Percentiles rank a stretch among this genome's conserved stretches.
phyloP scores from a whole-genome alignment of 2,113 vertebrate genomes.

The Melanerpes aurifrons region DNA sequence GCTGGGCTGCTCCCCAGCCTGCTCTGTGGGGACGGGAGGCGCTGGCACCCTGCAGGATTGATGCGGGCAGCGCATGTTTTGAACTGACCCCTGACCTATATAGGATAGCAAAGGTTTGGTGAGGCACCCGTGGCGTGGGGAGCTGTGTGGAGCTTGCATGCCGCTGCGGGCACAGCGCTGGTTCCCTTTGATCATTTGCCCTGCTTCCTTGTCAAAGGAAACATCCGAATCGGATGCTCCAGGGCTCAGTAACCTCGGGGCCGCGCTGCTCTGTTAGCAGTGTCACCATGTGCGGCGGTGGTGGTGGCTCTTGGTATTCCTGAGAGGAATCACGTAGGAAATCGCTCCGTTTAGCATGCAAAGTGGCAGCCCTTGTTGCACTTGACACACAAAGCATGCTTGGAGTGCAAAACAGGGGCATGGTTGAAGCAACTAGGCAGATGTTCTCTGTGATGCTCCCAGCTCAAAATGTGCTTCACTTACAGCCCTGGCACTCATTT shows the following conservation, averaged over 20 bases:
- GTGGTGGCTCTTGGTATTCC: neutral
- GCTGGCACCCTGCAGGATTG: rapidly evolving
- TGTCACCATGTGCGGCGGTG: neutral
- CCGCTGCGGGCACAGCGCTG: neutral
- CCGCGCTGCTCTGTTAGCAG: neutral
- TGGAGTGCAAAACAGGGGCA: neutral
- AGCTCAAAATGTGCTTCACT: slow-evolving; percentile 16
- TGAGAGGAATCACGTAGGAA: neutral
- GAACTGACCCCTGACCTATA: neutral
- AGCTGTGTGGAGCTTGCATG: neutral
- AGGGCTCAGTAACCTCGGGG: neutral
- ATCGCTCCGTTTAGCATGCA: neutral
- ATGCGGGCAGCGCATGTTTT: rapidly evolving
- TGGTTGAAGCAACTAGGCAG: slow-evolving; percentile 30
- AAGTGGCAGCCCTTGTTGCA: neutral
- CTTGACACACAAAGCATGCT: neutral
- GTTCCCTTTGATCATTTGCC: neutral
- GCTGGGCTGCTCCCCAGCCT: neutral
- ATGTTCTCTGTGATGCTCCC: slow-evolving; percentile 31
- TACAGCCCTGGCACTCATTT: slow-evolving; percentile 27
- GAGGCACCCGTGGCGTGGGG: neutral
- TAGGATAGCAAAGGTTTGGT: neutral
- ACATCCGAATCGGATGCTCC: neutral
- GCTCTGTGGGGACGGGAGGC: neutral
- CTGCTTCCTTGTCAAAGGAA: neutral